Evolutionary conservation across 2,113 vertebrate species (phyloP).

Genomic region (crab-eating macaque (Macaca fascicularis)): DNA sequence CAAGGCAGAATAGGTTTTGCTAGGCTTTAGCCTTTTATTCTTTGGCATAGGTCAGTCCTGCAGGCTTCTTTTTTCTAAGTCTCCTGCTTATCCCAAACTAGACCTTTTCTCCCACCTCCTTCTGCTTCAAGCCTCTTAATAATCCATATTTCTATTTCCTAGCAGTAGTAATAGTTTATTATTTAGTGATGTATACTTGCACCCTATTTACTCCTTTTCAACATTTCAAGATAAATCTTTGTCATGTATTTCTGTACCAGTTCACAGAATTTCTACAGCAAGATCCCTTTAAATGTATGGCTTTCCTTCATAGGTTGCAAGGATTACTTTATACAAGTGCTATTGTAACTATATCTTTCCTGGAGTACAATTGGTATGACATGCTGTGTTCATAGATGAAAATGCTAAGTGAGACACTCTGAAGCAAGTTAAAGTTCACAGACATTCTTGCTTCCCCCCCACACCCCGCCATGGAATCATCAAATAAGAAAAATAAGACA

Average conservation of each 20-base stretch:
- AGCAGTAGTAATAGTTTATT: neutral
- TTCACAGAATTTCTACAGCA: neutral
- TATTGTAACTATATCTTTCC: neutral
- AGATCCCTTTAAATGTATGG: neutral
- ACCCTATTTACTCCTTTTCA: neutral
- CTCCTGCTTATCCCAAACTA: neutral
- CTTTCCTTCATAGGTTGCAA: neutral
- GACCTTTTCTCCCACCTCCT: neutral
- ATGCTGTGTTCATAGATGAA: slow-evolving; percentile 4
- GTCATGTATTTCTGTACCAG: neutral
- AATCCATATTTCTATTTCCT: neutral
- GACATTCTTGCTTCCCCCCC: neutral
- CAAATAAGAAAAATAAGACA: neutral
- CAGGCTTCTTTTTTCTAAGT: neutral
- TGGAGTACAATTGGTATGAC: neutral
- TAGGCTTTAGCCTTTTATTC: neutral
- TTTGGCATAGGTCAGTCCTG: neutral
- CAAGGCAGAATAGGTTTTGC: neutral
- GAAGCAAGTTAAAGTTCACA: slow-evolving; percentile 25
- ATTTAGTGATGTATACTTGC: neutral
- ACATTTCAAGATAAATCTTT: neutral
- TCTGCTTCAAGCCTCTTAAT: neutral
- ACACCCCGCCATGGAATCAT: neutral
- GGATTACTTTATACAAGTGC: neutral
- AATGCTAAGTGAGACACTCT: neutral